Percentiles rank a stretch among this genome's conserved stretches.
These are phyloP conservation scores for Amphipoea lucens DNA, from an alignment of 2,888 invertebrate genomes.

Conservation along the genomic window DNA sequence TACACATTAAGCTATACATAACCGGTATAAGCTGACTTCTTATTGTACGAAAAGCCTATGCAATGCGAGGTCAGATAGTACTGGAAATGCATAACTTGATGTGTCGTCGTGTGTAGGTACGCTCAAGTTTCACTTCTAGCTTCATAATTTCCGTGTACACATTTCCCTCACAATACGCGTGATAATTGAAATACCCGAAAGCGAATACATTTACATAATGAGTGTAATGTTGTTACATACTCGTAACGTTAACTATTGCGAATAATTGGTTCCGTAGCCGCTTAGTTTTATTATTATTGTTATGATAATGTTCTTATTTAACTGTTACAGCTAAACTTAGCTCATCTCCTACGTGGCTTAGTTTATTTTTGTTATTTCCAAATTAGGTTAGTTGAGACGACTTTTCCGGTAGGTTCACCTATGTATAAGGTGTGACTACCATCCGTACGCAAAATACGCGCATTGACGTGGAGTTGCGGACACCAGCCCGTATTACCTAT, in stretches of 20 bases:
- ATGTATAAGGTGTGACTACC: too few species aligned
- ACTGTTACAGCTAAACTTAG: background rate
- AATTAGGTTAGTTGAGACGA: background rate
- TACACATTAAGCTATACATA: background rate
- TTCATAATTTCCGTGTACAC: constrained; percentile 7
- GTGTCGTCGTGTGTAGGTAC: too few species aligned
- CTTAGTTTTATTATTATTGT: constrained; percentile 39
- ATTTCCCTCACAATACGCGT: constrained; percentile 53
- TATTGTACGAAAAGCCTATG: background rate
- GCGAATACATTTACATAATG: constrained; percentile 66
- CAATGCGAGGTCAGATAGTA: background rate
- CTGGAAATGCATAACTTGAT: background rate
- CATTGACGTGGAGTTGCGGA: too few species aligned
- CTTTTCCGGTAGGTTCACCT: background rate
- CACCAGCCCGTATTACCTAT: too few species aligned
- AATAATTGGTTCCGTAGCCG: constrained; percentile 41
- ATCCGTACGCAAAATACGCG: too few species aligned
- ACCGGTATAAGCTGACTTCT: background rate
- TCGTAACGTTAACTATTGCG: constrained; percentile 40
- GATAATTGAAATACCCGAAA: constrained; percentile 61
- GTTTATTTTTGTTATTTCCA: background rate
- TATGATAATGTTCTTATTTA: constrained; percentile 22
- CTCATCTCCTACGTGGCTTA: background rate
- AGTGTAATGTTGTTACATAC: constrained; percentile 60
- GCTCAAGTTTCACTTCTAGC: constrained; percentile 21